Evolutionary conservation across 2,888 invertebrate genomes (phyloP), one percentile per base, ranked within the genome.

Genomic region (Trachelus stipa): DNA sequence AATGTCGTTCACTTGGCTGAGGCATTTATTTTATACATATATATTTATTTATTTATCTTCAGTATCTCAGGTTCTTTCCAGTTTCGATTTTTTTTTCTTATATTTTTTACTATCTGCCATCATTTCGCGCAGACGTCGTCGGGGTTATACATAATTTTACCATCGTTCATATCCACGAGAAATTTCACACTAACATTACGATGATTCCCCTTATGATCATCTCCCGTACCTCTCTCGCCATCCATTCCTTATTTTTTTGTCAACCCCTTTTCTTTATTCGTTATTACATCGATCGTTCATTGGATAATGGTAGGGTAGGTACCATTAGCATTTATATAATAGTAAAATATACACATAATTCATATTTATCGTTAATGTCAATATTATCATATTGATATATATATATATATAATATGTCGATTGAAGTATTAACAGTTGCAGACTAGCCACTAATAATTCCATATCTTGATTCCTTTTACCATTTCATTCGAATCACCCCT

Each of bases 321-420:
- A 80, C 83, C 79, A 82, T 85, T 83, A 81, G 81, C 82, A 84
- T 83, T 85, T 83, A 83, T 56, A 56, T 87, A 85, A 87, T 88
- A 87, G 85, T 86, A 86, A 87, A 87, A 87, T 87, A 88, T 88
- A 88, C 87, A 88, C 87, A 86, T 87, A 87, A 87, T 88, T 88
- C 82, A 88, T 87, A 86, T 86, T 87, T 84, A 86, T 86, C 81
- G 81, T 87, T 85, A 84, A 82, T 80, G 79, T 83, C 82, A 83
- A 77, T 85, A 84, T 84, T 83, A 85, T 86, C 80, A 82, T 85
- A 87, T 81, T 86, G 85, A 87, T 86, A 86, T 84, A 85, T 71
- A 76, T 69, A 73, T 73, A 33, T 73, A 68, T 77, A 75, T 75
- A 74, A 86, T 86, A 85, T 87, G 86, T 87, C 85, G 85, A 86